Evolutionary conservation across 2,797 vertebrate species (phyloP), one percentile per base, ranked within the genome.

Genomic region (Balearica regulorum): DNA sequence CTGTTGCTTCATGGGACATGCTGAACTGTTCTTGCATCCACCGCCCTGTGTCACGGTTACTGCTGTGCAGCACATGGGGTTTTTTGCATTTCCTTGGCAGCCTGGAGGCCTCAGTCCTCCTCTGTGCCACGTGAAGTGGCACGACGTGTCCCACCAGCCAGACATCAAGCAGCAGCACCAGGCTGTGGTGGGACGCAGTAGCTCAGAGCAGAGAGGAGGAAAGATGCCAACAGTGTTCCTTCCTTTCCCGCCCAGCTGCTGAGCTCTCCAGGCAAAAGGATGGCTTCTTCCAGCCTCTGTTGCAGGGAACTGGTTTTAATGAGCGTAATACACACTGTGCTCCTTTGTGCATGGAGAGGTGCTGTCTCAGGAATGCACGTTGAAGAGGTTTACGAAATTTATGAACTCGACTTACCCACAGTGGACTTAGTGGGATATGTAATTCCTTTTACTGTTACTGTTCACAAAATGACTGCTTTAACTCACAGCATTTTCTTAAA

Each of bases 121-220:
- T 46, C 79, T 44, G 31, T 33, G 58, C 43, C 8, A 1, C 4
- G 0, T 17, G n/a, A 28, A 28, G 39, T 8, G 17, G 20, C 8
- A 4, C 9, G 46, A 3, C 0, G 0, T 4, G 37, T 60, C 72
- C 65, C 51, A 9, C 55, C 3, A 2, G 1, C 60, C 8, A 21
- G 60, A 44, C 22, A 17, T 25, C 0, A 6, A 62, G 58, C 64
- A 44, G 60, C 31, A 43, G 60, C 31, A 43, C 28, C 37, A n/a
- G 54, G 54, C 49, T 68, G 16, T 14, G 29, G 20, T 83, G 90
- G 37, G 64, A 62, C 1, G 0, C 0, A 0, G 60, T 16, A 24
- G 35, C 61, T 75, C 53, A 33, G 72, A 31, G 13, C 0, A 5
- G 68, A 60, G 29, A 54, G 60, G 19, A 85, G 48, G 18, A 21